Base-by-base conservation (phyloP, 2,113 vertebrate species). In the Rousettus leschenaultii region DNA sequence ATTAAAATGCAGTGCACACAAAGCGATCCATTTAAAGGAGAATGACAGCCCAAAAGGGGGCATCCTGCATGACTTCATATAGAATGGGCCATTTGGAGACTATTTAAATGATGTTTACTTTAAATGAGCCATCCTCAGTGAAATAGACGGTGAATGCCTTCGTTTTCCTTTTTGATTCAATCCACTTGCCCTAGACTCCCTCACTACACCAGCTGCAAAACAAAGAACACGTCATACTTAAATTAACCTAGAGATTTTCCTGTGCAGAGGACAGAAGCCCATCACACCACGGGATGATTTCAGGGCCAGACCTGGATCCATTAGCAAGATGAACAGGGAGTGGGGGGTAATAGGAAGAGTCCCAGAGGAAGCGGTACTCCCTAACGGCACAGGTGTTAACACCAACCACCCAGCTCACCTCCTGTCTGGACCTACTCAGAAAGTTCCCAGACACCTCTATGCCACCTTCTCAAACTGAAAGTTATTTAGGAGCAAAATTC, bases 191-290 rank as follows among this genome's bases (percentile, higher is more conserved):
- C 93, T 94, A 92, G 86, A 75, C 90, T 94, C 70, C 87, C 61
- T 89, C 3, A 18, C 94, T 65, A 94, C 93, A 98, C 98, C 98
- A 98, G 77, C 97, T 98, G 97, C 83, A 97, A 98, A 97, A 61
- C 48, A 97, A 97, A 96, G 83, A 93, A 96, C 86, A 95, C 6
- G 66, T 22, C n/a, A 14, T 97, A 97, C 61, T 85, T 97, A 86
- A 95, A 97, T 66, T 0, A n/a, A 40, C 38, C 91, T 4, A 28
- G 0, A 0, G 21, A 35, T 97, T 91, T 95, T 93, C 78, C 89
- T 96, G 21, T 78, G 61, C 59, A 79, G 83, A 35, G 74, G 86
- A 89, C 93, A 95, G 77, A 12, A 88, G 45, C 3, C 57, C 61
- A 89, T 63, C 51, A 40, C 53, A 70, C 30, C 43, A 91, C 38